Conservation (phyloP, 2,797 vertebrate species). For the Myoxocephalus aenaeus region DNA sequence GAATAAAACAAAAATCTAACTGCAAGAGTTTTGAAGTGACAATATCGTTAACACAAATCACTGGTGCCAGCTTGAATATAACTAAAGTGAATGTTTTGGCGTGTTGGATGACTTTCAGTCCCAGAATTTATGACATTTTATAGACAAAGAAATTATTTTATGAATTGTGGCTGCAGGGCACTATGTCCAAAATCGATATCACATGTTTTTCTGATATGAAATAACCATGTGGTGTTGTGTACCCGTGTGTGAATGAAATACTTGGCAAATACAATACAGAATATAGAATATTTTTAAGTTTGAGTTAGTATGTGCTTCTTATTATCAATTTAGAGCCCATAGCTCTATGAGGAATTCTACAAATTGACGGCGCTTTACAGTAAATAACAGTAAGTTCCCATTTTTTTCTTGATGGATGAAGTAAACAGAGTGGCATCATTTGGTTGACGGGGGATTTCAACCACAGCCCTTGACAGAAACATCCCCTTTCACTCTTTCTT, state of each 20-base stretch:
- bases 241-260: background rate
- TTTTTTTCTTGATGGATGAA: conserved; percentile 1
- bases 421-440: conserved; percentile 29
- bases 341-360: too few relatives aligned
- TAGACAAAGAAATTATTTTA: background rate
- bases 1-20: background rate
- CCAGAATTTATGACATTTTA: background rate
- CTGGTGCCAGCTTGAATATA: background rate
- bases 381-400: too few relatives aligned
- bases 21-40: conserved; percentile 7
- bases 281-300: too few relatives aligned
- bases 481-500: conserved; percentile 21
- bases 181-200: background rate
- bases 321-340: too few relatives aligned
- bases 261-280: background rate
- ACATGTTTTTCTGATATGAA: background rate
- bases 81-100: background rate
- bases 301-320: background rate
- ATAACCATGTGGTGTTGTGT: background rate
- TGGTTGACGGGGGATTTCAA: conserved; percentile 20
- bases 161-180: background rate
- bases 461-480: conserved; percentile 16
- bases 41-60: background rate
- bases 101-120: background rate
- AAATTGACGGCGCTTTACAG: too few relatives aligned